Evolutionary conservation across 2,113 vertebrate genomes (phyloP).

Genomic region (Eurystomus gularis): DNA sequence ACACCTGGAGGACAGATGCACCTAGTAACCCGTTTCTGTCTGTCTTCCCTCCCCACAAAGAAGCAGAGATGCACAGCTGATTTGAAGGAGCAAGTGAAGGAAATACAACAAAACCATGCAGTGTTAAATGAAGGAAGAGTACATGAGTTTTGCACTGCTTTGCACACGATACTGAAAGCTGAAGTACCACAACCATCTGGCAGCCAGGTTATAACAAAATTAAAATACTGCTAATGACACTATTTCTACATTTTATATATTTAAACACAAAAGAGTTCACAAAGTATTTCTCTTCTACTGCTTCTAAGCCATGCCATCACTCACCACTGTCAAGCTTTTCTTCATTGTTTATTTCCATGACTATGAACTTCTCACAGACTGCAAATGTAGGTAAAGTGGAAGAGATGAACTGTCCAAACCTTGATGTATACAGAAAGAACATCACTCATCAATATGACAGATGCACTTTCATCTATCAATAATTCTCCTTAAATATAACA

Average conservation of each 20-base stretch:
- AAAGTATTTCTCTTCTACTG: neutral
- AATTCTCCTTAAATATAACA: neutral
- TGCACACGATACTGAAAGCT: neutral
- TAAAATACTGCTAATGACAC: neutral
- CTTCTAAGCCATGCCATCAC: constrained; percentile 8
- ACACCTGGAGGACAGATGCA: neutral
- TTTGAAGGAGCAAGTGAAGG: neutral
- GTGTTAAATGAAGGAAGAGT: neutral
- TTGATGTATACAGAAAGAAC: constrained; percentile 56
- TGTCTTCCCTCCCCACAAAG: neutral
- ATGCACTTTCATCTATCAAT: neutral
- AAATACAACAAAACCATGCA: neutral
- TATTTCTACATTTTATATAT: neutral
- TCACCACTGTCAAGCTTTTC: constrained; percentile 92
- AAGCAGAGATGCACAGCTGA: neutral
- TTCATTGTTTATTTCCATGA: constrained; percentile 95
- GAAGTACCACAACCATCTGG: neutral
- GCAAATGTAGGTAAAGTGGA: constrained; percentile 96
- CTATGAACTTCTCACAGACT: constrained; percentile 98
- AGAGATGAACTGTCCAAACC: constrained; percentile 96
- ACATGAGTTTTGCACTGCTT: neutral
- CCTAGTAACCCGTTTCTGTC: neutral
- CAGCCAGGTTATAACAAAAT: neutral
- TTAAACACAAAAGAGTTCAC: neutral
- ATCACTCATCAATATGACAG: neutral